phyloP scores from a whole-genome alignment of 2,113 vertebrate species.

The Campylorhamphus procurvoides region DNA sequence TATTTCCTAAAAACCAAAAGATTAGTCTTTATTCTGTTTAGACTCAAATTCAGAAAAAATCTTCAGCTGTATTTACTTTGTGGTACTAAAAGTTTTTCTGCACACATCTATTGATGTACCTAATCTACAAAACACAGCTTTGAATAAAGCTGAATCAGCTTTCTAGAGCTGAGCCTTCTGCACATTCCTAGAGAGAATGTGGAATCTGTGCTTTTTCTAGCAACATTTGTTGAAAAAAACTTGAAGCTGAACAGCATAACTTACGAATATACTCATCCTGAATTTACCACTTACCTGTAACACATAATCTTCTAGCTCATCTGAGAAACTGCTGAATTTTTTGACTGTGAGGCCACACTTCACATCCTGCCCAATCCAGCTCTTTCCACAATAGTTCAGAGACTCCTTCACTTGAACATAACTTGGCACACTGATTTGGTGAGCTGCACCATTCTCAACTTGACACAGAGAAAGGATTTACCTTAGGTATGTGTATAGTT shows the following conservation, averaged over 20 bases:
- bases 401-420: neutral
- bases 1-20: neutral
- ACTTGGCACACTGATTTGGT: neutral
- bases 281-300: neutral
- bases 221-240: neutral
- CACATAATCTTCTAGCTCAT: accelerated
- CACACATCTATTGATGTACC: neutral
- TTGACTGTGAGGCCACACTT: neutral
- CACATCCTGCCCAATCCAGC: neutral
- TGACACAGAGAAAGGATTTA: neutral
- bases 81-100: neutral
- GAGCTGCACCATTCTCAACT: neutral
- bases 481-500: neutral
- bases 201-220: neutral
- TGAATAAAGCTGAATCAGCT: neutral
- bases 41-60: neutral
- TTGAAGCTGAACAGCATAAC: neutral
- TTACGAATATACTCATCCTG: neutral
- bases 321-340: neutral
- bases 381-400: neutral
- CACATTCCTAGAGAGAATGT: neutral
- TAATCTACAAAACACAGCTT: neutral
- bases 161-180: neutral
- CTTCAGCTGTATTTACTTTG: neutral
- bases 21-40: neutral